Base-by-base conservation (phyloP, 2,113 vertebrate species). In the Phylloscopus trochiloides region DNA sequence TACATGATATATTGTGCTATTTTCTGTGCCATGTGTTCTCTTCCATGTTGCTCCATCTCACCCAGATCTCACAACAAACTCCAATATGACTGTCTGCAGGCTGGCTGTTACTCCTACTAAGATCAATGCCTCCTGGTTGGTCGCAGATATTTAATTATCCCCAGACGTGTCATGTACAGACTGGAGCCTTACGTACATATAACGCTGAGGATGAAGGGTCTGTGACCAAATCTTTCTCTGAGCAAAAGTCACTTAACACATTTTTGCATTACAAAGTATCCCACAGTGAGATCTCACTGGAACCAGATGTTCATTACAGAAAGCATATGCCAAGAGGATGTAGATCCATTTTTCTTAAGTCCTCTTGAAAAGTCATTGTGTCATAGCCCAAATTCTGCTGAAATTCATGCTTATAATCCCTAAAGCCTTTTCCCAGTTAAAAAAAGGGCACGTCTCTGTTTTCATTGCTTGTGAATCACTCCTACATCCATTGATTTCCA, bases 181-280 rank as follows among this genome's bases (percentile, higher is more conserved):
- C 87, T 71, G 40, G 25, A 86, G 72, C 28, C 47, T 86, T 77
- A 51, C 2, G 2, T 77, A 77, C 34, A 9, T 81, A 8, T 45
- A 77, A 50, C 61, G 63, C 34, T 29, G 47, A 77, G 82, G 78
- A 92, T 94, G 65, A 95, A 94, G 88, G 63, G 59, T 76, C 96
- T 94, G 82, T 71, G 90, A 97, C 90, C 85, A 92, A 94, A 88
- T 40, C 31, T 72, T 92, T 74, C 85, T 88, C 59, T 28, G 72
- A 95, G 92, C 88, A 96, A 88, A 96, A 94, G 92, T 96, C 92
- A 84, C 86, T 97, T 95, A 92, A 86, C 90, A 92, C 94, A 34
- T 93, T 96, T 97, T 78, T 96, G 93, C 75, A 47, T 81, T 93
- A 94, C 85, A 95, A 86, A 96, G 90, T 94, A 92, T 90, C 90